Evolutionary conservation across 2,888 invertebrate species (phyloP), one percentile per base, ranked within the genome.

Genomic region (Spilarctia lutea): DNA sequence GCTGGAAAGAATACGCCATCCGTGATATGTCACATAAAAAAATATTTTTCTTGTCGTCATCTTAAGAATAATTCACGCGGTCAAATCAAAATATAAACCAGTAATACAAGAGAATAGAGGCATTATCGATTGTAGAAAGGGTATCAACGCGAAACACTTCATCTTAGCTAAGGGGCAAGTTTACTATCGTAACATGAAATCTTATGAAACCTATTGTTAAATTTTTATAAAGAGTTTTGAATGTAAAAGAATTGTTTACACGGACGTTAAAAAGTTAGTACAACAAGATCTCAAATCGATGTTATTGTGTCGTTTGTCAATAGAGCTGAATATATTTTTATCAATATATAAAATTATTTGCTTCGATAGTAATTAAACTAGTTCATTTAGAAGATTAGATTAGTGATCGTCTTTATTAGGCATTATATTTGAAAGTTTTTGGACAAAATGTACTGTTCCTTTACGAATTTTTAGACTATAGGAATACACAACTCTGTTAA

Each of bases 281-380:
- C 89, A 91, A 89, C 83, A 85, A 87, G 91, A 91, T 91, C 90
- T 91, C 90, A 87, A 82, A 79, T 85, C 81, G 79, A 85, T 81
- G 79, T 81, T 83, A 81, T 75, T 76, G 79, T 76, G 48, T 73
- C 80, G 76, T 80, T 45, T 71, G 30, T 42, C 65, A 33, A 65
- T 65, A 74, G 70, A 78, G 69, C 69, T 82, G 73, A 27, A 27
- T 71, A 72, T 76, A 71, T 81, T 75, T 81, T 81, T 73, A 68
- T 75, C 77, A 65, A 72, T 77, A 82, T 82, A 73, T 68, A 77
- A 72, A 77, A 75, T 79, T 48, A 70, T 82, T 84, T 76, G 79
- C 82, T 77, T 82, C 74, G 76, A 65, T 67, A 42, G 48, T 72
- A 70, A 74, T 65, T 63, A 1, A 63, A 27, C n/a, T 27, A 63